Base-by-base conservation (phyloP, 2,113 vertebrate genomes). In the Hymenochirus boettgeri region DNA sequence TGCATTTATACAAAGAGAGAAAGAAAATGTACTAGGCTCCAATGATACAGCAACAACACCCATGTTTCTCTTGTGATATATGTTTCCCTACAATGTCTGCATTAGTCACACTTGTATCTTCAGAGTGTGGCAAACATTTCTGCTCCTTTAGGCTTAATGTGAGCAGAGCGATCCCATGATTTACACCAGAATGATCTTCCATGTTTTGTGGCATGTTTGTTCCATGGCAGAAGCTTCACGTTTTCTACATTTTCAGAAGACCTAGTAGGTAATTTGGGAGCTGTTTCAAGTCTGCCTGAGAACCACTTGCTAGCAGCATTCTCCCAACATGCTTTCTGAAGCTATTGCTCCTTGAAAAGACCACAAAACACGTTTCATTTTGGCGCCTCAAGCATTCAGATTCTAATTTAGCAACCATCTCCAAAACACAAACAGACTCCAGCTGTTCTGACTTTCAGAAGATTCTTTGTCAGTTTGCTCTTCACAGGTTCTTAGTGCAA, bases 391-490 rank as follows among this genome's bases (percentile, higher is more conserved):
- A 78, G 74, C 93, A 94, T 75, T 95, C 90, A 0, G 91, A 96
- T 75, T 99, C 96, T 65, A 99, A 80, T 83, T 69, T 88, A 25
- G 95, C 95, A 57, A 99, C 94, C 91, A 97, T 93, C 79, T 98
- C 94, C 9, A 92, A 86, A 63, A 98, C 96, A 0, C 83, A 80
- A 65, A 96, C 57, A 0, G 89, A 88, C 66, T 95, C 95, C 75
- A 84, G 89, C 51, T 84, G 76, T 61, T 83, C 71, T 0, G 65
- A 1, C 0, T 47, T 7, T 70, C 48, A 23, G 76, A 62, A 17
- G 55, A 58, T 24, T 33, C 65, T 59, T 65, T 72, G 71, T 76
- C 81, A 18, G 0, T 2, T 0, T 18, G 57, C 0, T 46, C 73
- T 61, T 85, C 82, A 17, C 74, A 76, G 0, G 71, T 24, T 57